Evolutionary conservation across 1,140 invertebrate species (phyloP).

Genomic region (Chlorops oryzae): DNA sequence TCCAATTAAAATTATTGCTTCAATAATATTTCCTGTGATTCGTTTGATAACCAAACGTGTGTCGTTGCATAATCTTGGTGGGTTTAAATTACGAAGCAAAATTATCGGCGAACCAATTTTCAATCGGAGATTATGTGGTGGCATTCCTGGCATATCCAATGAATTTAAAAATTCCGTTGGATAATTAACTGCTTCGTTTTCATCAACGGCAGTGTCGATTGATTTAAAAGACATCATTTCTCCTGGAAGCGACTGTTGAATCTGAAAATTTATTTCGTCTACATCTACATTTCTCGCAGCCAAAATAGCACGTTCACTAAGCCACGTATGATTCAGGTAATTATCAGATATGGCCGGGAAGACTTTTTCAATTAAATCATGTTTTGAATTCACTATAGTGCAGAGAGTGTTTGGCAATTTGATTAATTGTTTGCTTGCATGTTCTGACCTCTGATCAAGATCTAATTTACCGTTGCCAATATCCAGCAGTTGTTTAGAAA

Average conservation of each 20-base stretch:
- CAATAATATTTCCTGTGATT: no score
- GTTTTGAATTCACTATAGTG: constrained; percentile 25
- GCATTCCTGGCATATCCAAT: background rate
- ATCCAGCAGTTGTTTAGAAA: no score
- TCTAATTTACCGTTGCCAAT: no score
- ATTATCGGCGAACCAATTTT: background rate
- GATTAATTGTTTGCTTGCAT: no score
- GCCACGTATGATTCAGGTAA: constrained; percentile 42
- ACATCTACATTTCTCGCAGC: constrained; percentile 40
- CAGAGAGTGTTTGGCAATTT: constrained; percentile 30
- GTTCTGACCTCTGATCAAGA: no score
- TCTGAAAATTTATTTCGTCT: constrained; percentile 12
- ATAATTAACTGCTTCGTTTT: background rate
- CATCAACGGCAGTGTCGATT: background rate
- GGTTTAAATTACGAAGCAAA: constrained; percentile 1
- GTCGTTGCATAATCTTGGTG: no score
- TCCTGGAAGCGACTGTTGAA: background rate
- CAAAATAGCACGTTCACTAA: constrained; percentile 36
- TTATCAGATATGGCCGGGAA: constrained; percentile 44
- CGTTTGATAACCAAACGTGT: no score
- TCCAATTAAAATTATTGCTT: no score
- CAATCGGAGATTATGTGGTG: background rate
- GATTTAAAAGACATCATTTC: background rate
- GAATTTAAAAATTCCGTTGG: background rate
- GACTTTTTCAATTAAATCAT: constrained; percentile 40